phyloP scores from a whole-genome alignment of 2,113 vertebrate genomes.

The Rhegmatorhina hoffmannsi region DNA sequence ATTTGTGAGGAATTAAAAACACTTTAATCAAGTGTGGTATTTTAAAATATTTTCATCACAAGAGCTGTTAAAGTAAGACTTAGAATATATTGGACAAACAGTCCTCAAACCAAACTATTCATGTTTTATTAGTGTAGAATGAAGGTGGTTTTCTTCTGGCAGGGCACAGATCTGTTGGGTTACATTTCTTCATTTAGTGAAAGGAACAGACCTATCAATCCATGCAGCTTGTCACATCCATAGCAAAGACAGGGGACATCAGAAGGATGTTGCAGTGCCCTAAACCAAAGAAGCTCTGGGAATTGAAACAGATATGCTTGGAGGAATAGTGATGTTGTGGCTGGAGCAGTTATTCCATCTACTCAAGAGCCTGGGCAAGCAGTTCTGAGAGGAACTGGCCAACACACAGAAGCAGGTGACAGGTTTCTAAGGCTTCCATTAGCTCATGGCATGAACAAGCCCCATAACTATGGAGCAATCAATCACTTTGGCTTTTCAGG shows the following conservation, averaged over 20 bases:
- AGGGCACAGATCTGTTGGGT: neutral
- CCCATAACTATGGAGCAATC: fast-evolving
- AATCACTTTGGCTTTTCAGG: neutral
- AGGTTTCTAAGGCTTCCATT: neutral
- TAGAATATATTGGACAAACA: neutral
- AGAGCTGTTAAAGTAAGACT: neutral
- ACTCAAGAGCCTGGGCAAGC: neutral
- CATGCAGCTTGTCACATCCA: neutral
- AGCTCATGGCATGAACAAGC: neutral
- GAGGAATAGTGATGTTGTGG: neutral
- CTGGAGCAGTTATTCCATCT: neutral
- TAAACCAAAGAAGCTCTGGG: neutral
- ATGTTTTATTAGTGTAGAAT: neutral
- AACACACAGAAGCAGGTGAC: neutral
- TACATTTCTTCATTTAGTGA: neutral
- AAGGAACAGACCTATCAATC: neutral
- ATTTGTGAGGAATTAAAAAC: neutral
- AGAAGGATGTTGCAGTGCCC: neutral
- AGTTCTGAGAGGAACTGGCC: neutral
- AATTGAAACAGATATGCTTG: neutral
- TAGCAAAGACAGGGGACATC: neutral
- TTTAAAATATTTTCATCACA: neutral
- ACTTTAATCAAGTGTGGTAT: neutral
- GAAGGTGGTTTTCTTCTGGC: neutral
- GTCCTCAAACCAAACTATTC: neutral